Base-by-base conservation (phyloP, 2,113 vertebrate genomes). In the Macquaria australasica region DNA sequence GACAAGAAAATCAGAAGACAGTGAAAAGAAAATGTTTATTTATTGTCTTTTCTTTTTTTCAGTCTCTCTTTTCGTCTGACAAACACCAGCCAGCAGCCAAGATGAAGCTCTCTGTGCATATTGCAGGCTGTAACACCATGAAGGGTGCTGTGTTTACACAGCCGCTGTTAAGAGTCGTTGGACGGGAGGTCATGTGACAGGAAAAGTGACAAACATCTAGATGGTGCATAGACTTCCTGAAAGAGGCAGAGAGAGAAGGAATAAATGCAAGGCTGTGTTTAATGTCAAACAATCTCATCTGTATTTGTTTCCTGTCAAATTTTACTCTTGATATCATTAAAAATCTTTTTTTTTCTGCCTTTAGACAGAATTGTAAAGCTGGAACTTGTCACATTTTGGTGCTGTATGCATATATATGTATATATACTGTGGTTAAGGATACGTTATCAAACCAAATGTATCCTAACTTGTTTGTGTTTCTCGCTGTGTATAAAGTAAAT, bases 141-240 rank as follows among this genome's bases (percentile, higher is more conserved):
- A 51, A 55, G 51, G n/a, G 25, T 28, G 28, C 55, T 60, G 55
- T 79, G 70, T 84, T 80, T 79, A 53, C 71, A 77, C 51, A 11
- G 77, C 14, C 8, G 9, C 71, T 79, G 64, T 73, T 7, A 23
- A 34, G 68, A 20, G 62, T 41, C 12, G 15, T 56, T 48, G 25
- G 2, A 37, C 0, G 8, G 5, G 31, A 43, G 69, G 73, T 85
- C 82, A 88, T 6, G 64, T 87, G 77, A 88, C 77, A 91, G 82
- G 84, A 92, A 91, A 67, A n/a, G 41, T 55, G 71, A 75, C 72
- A 83, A 83, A 79, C 68, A 85, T 72, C 76, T 75, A 18, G 41
- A 78, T 59, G 31, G 16, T 1, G 21, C 28, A 82, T 83, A n/a
- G 28, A 82, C 85, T 86, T 87, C 87, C 88, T 87, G 79, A 85